phyloP scores from a whole-genome alignment of 1,140 invertebrate species.

The Caenorhabditis remanei region DNA sequence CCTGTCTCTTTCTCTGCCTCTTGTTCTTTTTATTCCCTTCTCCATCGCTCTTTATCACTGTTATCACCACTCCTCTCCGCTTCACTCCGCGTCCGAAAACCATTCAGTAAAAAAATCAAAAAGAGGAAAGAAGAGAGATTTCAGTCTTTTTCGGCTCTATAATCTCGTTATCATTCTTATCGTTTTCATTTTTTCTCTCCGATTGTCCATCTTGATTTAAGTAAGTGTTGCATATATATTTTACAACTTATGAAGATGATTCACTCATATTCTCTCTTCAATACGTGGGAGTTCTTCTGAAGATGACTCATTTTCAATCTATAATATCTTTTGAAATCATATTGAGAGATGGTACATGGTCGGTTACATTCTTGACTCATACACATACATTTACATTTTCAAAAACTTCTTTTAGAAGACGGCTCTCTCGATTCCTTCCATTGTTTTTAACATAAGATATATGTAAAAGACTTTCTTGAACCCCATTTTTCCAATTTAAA shows the following conservation, averaged over 20 bases:
- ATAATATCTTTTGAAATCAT: not conserved
- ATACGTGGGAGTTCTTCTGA: not conserved
- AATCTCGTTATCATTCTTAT: not conserved
- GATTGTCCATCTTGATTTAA: not conserved
- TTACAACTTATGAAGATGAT: not conserved
- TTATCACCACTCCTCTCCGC: slow-evolving; percentile 23
- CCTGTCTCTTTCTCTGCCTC: not conserved
- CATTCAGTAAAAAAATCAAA: not conserved
- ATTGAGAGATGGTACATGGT: not conserved
- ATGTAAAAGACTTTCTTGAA: too few species aligned
- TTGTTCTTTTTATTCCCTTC: not conserved
- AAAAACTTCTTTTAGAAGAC: not conserved
- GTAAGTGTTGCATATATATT: not conserved
- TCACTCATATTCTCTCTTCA: not conserved
- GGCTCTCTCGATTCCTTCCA: not conserved
- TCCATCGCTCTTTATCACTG: not conserved
- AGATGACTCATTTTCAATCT: slow-evolving; percentile 3
- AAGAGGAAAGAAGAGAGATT: not conserved
- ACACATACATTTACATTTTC: not conserved
- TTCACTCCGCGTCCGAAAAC: slow-evolving; percentile 17
- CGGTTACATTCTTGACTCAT: not conserved
- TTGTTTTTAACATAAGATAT: not conserved
- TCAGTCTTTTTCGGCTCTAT: not conserved
- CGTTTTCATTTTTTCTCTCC: not conserved
- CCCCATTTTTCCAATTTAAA: too few species aligned